Evolutionary conservation across 2,113 vertebrate genomes (phyloP), one percentile per base, ranked within the genome.

Genomic region (Proteles cristata): DNA sequence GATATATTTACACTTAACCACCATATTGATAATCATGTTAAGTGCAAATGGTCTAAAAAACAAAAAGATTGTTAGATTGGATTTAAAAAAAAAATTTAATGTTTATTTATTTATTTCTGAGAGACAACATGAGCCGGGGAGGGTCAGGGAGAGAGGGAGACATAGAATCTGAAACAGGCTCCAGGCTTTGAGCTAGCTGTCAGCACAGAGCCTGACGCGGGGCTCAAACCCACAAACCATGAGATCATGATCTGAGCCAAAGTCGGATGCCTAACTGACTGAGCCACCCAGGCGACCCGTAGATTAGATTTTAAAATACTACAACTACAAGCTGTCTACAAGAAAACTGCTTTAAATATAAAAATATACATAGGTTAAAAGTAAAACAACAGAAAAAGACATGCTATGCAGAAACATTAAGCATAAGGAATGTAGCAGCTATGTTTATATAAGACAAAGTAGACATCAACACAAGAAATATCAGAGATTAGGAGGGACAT

Each of bases 311-410:
- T 39, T 39, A 77, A 26, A 43, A 92, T 84, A 45, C 74, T 45
- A 33, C 14, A 61, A 69, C 25, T 61, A 77, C n/a, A 93, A 26
- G 39, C 55, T 45, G 0, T 79, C 25, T 65, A 89, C 0, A 53
- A 65, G 45, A 92, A 96, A 92, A 8, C 26, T 5, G 53, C 55
- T 71, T 88, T 66, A 89, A 89, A 80, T 39, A 83, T 43, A 92
- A 83, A 96, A 88, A 82, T 10, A 84, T 35, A 85, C 17, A 48
- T 6, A 15, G 53, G 26, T 87, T 96, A 93, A 85, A 92, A 65
- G 31, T 80, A 90, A 84, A 85, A 80, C 35, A 43, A 88, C 21
- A 53, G 66, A 58, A 68, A 94, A 79, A 53, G 28, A 66, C 31
- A 86, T 4, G 2, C 88, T 48, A 85, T 35, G 74, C 12, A 93